Base-by-base conservation (phyloP, 2,888 invertebrate genomes). In the Eremobia ochroleuca region DNA sequence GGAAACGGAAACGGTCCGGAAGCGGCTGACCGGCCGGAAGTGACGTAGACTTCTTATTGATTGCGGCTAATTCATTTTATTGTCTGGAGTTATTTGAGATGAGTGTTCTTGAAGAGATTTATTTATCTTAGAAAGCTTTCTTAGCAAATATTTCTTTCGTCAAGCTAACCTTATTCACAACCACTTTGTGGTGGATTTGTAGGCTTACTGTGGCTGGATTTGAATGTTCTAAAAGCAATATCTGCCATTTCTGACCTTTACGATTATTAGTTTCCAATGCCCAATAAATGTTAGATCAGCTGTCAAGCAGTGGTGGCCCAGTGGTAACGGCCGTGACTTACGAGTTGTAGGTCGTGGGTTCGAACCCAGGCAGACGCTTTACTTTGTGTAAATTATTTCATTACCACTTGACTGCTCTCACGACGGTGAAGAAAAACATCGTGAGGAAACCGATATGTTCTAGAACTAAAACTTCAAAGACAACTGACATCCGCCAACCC, bases 1-100 rank as follows among this genome's bases (percentile, higher is more conserved):
- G 93, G 92, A 91, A 91, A 79, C 92, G 93, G 93, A 93, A 92
- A 89, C 91, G 90, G 89, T 70, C 82, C 91, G 91, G 91, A 92
- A 91, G 93, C 93, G 90, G 92, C 93, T 93, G 94, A 94, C 94
- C 94, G 94, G 93, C 90, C 90, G 88, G 89, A 88, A 62, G 91
- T 90, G 89, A 91, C 89, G 92, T 90, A 84, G 89, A 90, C 92
- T 83, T 92, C 92, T 92, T 95, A 93, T 95, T 94, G 94, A 95
- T 95, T 94, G 94, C 89, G 92, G 92, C 92, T 93, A 94, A 94
- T 94, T 91, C 90, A 90, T 92, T 92, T 92, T 90, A 87, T 86
- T 82, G 81, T 80, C 77, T 67, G 40, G 75, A 71, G 81, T 82
- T 85, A 75, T 81, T 85, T 76, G 71, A 72, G 73, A 77, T 65